Conservation (phyloP, 2,888 invertebrate species). For the Agrochola circellaris region DNA sequence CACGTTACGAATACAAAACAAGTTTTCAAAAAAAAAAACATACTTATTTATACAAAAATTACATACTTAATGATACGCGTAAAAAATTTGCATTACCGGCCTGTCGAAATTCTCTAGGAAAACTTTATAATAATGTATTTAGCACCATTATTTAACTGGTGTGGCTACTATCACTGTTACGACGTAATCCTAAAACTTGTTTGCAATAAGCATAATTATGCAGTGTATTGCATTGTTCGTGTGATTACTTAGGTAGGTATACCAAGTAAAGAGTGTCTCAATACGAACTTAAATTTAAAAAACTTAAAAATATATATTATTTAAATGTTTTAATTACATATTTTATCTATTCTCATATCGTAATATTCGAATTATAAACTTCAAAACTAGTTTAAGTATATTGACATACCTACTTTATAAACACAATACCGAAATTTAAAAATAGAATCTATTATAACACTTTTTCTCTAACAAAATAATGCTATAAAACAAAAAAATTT, state of each 20-base stretch:
- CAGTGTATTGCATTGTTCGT: conserved; percentile 11
- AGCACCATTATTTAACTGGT: conserved; percentile 13
- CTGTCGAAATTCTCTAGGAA: conserved; percentile 41
- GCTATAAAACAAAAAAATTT: no score
- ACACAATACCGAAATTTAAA: no score
- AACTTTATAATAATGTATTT: conserved; percentile 14
- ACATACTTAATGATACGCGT: not conserved
- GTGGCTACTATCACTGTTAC: conserved; percentile 11
- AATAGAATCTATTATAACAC: no score
- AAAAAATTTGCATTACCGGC: conserved; percentile 26
- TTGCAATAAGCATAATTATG: conserved; percentile 16
- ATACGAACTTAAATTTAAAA: no score
- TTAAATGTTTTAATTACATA: no score
- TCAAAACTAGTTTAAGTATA: no score
- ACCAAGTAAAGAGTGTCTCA: no score
- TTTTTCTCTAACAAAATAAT: no score
- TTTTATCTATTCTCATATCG: no score
- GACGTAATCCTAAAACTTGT: conserved; percentile 28
- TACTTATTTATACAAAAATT: not conserved
- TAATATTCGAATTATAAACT: no score
- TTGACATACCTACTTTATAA: no score
- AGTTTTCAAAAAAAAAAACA: not conserved
- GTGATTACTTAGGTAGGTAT: not conserved
- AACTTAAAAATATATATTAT: no score
- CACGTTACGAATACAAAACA: not conserved